Evolutionary conservation across 2,888 invertebrate species (phyloP).

Genomic region (Nomada fabriciana): DNA sequence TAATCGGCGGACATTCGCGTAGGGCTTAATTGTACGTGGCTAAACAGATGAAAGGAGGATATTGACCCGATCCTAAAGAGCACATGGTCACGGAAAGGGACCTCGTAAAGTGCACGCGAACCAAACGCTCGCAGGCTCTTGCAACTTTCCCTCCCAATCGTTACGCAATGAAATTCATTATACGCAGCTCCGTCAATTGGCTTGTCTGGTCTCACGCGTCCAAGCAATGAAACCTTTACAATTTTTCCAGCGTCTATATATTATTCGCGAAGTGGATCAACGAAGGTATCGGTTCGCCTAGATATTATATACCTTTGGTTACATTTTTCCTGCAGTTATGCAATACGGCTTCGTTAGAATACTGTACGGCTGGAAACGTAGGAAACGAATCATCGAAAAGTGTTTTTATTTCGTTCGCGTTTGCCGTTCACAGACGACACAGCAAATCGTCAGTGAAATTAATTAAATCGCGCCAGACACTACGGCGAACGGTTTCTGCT

Average conservation of each 20-base stretch:
- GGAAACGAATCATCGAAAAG: neutral
- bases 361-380: too few relatives aligned
- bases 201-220: slow-evolving; percentile 22
- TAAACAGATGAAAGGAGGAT: slow-evolving; percentile 72
- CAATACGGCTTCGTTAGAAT: neutral
- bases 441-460: slow-evolving; percentile 1
- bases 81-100: slow-evolving; percentile 73
- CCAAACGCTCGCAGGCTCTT: slow-evolving; percentile 59
- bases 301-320: neutral
- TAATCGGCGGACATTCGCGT: slow-evolving; percentile 69
- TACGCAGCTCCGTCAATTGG: slow-evolving; percentile 51
- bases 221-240: slow-evolving; percentile 35
- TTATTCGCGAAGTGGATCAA: neutral
- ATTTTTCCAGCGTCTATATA: slow-evolving; percentile 17
- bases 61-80: slow-evolving; percentile 73
- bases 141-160: slow-evolving; percentile 66
- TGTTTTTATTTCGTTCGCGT: too few relatives aligned
- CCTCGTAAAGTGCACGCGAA: slow-evolving; percentile 69
- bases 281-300: neutral
- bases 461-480: slow-evolving; percentile 10
- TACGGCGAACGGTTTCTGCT: slow-evolving; percentile 6
- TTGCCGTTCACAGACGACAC: too few relatives aligned
- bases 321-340: neutral
- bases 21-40: slow-evolving; percentile 65
- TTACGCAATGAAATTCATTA: slow-evolving; percentile 71